phyloP scores from a whole-genome alignment of 2,797 vertebrate species.

The Sternotherus odoratus region DNA sequence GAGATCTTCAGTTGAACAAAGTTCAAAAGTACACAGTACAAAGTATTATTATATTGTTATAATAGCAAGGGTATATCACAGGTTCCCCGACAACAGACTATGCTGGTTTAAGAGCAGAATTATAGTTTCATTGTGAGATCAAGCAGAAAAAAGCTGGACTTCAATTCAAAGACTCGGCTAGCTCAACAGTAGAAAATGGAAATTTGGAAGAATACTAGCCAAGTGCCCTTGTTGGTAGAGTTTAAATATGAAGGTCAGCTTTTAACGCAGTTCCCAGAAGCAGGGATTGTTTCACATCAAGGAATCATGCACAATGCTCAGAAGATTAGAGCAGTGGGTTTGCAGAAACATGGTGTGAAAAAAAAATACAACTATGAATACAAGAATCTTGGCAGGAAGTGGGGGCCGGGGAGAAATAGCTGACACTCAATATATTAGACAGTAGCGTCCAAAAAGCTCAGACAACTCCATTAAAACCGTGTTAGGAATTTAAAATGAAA shows the following conservation, averaged over 20 bases:
- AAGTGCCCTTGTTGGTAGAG: neutral
- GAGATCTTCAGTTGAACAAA: neutral
- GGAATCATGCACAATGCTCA: neutral
- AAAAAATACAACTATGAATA: neutral
- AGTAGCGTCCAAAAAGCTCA: neutral
- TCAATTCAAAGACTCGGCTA: neutral
- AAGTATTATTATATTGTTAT: neutral
- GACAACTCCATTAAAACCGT: neutral
- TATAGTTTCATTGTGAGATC: neutral
- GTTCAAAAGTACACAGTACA: too few species aligned
- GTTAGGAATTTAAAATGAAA: neutral
- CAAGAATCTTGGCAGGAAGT: neutral
- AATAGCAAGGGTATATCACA: neutral
- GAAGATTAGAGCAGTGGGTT: neutral
- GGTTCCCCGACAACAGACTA: neutral
- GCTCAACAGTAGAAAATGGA: neutral
- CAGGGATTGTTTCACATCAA: neutral
- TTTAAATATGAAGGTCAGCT: neutral
- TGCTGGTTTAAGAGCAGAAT: neutral
- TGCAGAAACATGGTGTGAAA: neutral
- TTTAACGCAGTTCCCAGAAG: neutral
- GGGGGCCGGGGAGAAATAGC: neutral
- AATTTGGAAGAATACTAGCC: neutral
- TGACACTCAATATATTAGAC: neutral
- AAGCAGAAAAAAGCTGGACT: neutral